Conservation (phyloP, 2,797 vertebrate genomes). For the Semaprochilodus insignis region DNA sequence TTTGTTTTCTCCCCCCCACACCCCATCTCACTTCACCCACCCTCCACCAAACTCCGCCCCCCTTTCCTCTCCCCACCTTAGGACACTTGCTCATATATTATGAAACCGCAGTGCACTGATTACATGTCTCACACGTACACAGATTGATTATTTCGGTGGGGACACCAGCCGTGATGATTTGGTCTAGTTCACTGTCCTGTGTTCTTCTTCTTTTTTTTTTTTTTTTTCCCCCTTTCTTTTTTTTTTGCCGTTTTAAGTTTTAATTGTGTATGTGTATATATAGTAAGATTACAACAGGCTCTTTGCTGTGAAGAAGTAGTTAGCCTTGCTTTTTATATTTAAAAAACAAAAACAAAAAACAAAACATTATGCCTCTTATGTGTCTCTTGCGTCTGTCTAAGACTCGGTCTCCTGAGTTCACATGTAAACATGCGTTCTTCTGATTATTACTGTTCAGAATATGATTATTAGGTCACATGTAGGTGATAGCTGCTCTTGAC, state of each 20-base stretch:
- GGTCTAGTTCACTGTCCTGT: conserved; percentile 77
- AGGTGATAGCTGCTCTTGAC: conserved; percentile 71
- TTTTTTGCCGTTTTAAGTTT: conserved; percentile 58
- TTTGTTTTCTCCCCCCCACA: neutral
- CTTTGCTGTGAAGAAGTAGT: conserved; percentile 71
- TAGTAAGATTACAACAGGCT: conserved; percentile 63
- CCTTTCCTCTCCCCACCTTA: neutral
- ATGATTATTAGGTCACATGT: conserved; percentile 61
- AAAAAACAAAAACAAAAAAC: conserved; percentile 53
- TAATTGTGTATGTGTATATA: conserved; percentile 68
- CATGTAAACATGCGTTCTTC: conserved; percentile 69
- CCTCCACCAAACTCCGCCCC: no score
- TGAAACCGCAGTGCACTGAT: conserved; percentile 75
- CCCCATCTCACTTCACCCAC: neutral
- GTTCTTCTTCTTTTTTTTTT: neutral
- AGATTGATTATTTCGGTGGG: conserved; percentile 68
- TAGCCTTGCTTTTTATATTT: conserved; percentile 74
- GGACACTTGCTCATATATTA: conserved; percentile 39
- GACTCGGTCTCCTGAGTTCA: conserved; percentile 64
- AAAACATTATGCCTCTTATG: conserved; percentile 51
- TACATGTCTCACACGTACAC: conserved; percentile 2
- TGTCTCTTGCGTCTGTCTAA: conserved; percentile 58
- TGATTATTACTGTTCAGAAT: conserved; percentile 60
- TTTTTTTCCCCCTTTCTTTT: conserved; percentile 62
- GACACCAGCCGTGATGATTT: conserved; percentile 75